Conservation (phyloP, 2,888 invertebrate species). For the Strigamia transsilvanica region DNA sequence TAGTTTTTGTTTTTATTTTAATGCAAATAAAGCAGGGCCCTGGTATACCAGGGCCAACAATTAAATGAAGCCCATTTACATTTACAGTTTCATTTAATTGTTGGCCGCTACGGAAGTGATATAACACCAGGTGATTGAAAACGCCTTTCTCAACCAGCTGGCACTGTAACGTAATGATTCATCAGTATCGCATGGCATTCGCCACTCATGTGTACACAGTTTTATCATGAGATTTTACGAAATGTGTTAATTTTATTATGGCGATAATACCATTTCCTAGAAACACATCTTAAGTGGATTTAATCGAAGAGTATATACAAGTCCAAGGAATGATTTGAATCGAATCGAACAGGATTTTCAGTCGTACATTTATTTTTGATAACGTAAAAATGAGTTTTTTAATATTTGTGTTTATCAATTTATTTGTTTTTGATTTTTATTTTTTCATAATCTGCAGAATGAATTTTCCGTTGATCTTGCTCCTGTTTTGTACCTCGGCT, state of each 20-base stretch:
- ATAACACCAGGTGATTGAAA: slow-evolving; percentile 15
- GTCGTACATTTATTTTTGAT: not conserved
- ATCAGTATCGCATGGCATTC: not conserved
- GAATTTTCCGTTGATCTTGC: not conserved
- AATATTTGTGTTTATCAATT: not conserved
- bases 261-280: not conserved
- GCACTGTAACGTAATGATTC: slow-evolving; percentile 11
- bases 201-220: not conserved
- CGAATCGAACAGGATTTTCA: not conserved
- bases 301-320: not conserved
- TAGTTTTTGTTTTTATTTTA: too few relatives aligned
- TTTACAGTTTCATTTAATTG: not conserved
- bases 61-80: too few relatives aligned
- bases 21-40: too few relatives aligned
- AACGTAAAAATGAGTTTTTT: not conserved
- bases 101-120: slow-evolving; percentile 16
- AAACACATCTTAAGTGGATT: not conserved
- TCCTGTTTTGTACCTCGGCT: not conserved
- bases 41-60: too few relatives aligned
- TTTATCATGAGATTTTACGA: not conserved
- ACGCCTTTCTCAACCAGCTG: not conserved
- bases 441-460: not conserved
- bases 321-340: not conserved
- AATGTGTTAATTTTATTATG: not conserved
- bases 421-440: not conserved